Evolutionary conservation across 2,888 invertebrate genomes (phyloP), one percentile per base, ranked within the genome.

Genomic region (Phlogophora meticulosa): DNA sequence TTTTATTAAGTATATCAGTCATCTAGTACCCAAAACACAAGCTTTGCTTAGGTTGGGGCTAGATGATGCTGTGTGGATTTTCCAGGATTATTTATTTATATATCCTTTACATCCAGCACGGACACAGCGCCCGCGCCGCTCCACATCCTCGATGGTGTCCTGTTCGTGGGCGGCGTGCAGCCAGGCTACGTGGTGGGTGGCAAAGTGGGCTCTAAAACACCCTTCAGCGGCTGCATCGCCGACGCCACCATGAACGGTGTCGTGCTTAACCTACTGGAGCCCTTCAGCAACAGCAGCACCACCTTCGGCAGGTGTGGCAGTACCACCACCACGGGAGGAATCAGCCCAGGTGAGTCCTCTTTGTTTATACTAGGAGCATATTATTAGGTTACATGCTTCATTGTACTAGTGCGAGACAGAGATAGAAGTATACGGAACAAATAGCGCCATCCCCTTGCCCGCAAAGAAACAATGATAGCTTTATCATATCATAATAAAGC

Each of bases 151-250:
- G 96, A 97, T 38, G 98, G 98, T 0, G 97, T 97, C 20, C 92
- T 99, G 7, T 99, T 97, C 93, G 97, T 99, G 73, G 99, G 99
- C n/a, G 98, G 98, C 0, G 92, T 98, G 2, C 98, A 98, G 2
- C 94, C 95, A 0, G 94, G 94, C 11, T 96, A 96, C 71, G 92
- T 95, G 7, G 93, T 96, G 0, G 93, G 95, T 4, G 96, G 96
- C 7, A 96, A 95, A 10, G 90, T 96, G 0, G 96, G 96, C 7
- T 96, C 96, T 0, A 94, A 96, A 55, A 93, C 94, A 5, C 96
- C 97, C 4, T 98, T 99, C 88, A 95, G 96, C 32, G 99, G 99
- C 1, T 99, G 99, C 91, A 97, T 99, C 48, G 98, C 98, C 0
- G 99, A 99, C 90, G 98, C 98, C 0, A 98, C 98, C 0, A 94